phyloP scores from a whole-genome alignment of 1,140 invertebrate species.

The Sitophilus oryzae region DNA sequence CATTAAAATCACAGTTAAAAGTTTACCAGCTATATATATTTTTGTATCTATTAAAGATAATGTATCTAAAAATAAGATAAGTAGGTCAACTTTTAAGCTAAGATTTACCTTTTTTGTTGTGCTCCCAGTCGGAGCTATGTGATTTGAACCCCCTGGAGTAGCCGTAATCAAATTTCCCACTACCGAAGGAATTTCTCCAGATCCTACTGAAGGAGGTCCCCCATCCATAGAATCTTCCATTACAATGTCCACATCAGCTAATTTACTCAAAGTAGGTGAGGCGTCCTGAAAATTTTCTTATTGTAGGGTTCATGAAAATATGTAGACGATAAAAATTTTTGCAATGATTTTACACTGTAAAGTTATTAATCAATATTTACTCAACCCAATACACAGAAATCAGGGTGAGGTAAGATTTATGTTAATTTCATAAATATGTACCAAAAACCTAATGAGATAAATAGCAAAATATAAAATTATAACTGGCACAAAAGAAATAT shows the following conservation, averaged over 20 bases:
- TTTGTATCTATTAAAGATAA: too few species aligned
- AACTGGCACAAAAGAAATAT: too few species aligned
- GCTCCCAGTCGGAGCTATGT: constrained; percentile 3
- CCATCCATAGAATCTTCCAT: constrained; percentile 67
- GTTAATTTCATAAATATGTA: background rate
- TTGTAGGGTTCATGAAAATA: constrained; percentile 7
- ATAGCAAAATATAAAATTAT: background rate
- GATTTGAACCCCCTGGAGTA: background rate
- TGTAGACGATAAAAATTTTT: background rate
- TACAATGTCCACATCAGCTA: constrained; percentile 54
- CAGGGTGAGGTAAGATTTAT: background rate
- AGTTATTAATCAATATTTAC: too few species aligned
- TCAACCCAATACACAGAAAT: background rate
- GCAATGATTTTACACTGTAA: too few species aligned
- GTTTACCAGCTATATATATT: too few species aligned
- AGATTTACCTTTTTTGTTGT: constrained; percentile 15
- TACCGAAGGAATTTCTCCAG: constrained; percentile 53
- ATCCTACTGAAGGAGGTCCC: constrained; percentile 66
- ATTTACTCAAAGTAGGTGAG: constrained; percentile 51
- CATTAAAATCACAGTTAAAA: too few species aligned
- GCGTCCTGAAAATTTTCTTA: constrained; percentile 44
- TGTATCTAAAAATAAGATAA: too few species aligned
- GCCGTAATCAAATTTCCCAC: constrained; percentile 19
- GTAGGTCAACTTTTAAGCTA: background rate
- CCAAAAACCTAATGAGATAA: background rate